Conservation (phyloP, 2,888 invertebrate genomes). For the Cryptosula pallasiana region DNA sequence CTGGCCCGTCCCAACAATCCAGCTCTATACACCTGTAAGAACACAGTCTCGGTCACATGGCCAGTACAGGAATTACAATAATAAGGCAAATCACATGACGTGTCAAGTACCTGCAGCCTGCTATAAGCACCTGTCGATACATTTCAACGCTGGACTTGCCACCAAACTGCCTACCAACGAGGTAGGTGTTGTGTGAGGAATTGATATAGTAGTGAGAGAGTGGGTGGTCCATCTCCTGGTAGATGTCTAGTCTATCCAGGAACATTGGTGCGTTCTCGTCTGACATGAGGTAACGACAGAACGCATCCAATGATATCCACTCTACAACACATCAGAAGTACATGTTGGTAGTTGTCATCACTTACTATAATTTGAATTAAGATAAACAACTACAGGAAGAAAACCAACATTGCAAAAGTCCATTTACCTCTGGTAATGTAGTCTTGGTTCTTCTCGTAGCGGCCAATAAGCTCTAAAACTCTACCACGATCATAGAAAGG, state of each 20-base stretch:
- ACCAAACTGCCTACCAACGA: constrained; percentile 77
- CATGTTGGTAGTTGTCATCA: no score
- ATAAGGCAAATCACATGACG: no score
- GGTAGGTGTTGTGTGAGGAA: constrained; percentile 61
- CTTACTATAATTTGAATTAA: no score
- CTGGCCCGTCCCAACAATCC: constrained; percentile 98
- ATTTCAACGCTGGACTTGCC: constrained; percentile 96
- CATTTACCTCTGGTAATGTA: constrained; percentile 64
- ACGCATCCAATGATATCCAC: constrained; percentile 80
- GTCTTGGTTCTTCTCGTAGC: constrained; percentile 82
- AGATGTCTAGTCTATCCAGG: constrained; percentile 88
- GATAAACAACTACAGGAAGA: no score
- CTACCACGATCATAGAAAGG: constrained; percentile 93
- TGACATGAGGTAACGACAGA: constrained; percentile 97
- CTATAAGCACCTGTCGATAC: constrained; percentile 92
- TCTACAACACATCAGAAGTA: no score
- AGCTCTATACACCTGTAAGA: constrained; percentile 81
- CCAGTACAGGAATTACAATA: no score
- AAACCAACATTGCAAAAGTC: background rate
- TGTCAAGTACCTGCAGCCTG: constrained; percentile 88
- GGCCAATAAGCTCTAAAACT: constrained; percentile 83
- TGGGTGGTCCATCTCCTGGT: constrained; percentile 93
- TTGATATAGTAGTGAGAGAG: constrained; percentile 98
- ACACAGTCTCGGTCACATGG: background rate
- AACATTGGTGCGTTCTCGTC: constrained; percentile 99